Conservation (phyloP, 2,888 invertebrate genomes). For the Cephus runcator region DNA sequence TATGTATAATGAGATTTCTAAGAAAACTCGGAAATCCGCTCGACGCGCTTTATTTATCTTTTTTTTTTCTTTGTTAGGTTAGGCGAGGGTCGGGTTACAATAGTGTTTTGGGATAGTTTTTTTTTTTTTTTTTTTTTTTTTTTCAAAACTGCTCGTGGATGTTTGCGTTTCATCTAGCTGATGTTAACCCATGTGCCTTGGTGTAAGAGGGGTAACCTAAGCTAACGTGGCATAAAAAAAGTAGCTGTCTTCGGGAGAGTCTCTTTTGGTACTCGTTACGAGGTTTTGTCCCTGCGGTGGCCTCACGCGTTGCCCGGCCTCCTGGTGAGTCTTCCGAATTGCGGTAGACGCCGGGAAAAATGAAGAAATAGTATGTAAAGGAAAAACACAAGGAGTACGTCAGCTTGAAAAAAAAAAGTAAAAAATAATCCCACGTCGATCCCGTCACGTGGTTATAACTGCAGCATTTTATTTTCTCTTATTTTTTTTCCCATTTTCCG, state of each 20-base stretch:
- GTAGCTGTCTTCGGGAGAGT: neutral
- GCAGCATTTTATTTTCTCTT: neutral
- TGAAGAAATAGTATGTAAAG: neutral
- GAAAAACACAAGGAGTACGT: neutral
- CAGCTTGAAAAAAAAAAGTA: too few relatives aligned
- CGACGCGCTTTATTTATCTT: constrained; percentile 8
- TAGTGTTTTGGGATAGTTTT: neutral
- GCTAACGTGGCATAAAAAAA: neutral
- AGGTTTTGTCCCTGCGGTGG: neutral
- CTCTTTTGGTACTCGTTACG: neutral
- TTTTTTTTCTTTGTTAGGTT: neutral
- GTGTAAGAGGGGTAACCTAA: neutral
- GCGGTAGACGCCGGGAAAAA: neutral
- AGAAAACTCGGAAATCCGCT: neutral
- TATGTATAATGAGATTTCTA: neutral
- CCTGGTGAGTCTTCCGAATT: neutral
- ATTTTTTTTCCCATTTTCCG: neutral
- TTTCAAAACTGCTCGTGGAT: neutral
- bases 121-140: neutral
- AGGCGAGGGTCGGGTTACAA: neutral
- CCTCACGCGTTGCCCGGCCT: neutral
- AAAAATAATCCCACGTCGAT: too few relatives aligned
- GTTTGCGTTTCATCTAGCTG: neutral
- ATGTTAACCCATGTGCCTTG: neutral
- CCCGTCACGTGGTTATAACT: too few relatives aligned